Evolutionary conservation across 2,113 vertebrate genomes (phyloP).

Genomic region (Procavia capensis): DNA sequence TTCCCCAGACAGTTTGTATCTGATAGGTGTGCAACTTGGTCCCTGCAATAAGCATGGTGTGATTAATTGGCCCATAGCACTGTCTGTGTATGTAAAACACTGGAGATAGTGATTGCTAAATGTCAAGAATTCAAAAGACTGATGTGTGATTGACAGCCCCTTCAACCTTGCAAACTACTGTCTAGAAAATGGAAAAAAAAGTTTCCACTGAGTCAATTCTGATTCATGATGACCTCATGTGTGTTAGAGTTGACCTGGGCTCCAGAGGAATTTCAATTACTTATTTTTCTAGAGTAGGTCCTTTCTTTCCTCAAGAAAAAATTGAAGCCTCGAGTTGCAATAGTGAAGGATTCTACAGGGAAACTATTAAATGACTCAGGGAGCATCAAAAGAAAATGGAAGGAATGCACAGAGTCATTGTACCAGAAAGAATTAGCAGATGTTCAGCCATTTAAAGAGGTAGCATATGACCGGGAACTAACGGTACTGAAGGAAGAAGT

Average conservation of each 20-base stretch:
- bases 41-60: not conserved
- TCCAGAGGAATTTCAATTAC: not conserved
- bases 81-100: not conserved
- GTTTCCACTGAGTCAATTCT: not conserved
- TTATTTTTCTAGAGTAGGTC: too few relatives aligned
- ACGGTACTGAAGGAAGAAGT: too few relatives aligned
- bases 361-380: too few relatives aligned
- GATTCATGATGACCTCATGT: not conserved
- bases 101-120: not conserved
- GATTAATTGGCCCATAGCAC: not conserved
- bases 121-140: not conserved
- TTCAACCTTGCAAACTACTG: constrained; percentile 6
- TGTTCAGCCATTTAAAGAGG: too few relatives aligned
- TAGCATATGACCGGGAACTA: too few relatives aligned
- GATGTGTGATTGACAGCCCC: not conserved
- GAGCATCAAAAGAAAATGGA: too few relatives aligned
- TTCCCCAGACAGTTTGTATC: not conserved
- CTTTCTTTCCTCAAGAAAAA: not conserved
- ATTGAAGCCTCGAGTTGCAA: too few relatives aligned
- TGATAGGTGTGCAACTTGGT: not conserved
- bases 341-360: too few relatives aligned
- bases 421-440: too few relatives aligned
- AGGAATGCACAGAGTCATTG: too few relatives aligned
- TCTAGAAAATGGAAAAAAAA: not conserved
- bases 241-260: not conserved